Evolutionary conservation across 2,113 vertebrate species (phyloP).

Genomic region (Syngnathoides biaculeatus): DNA sequence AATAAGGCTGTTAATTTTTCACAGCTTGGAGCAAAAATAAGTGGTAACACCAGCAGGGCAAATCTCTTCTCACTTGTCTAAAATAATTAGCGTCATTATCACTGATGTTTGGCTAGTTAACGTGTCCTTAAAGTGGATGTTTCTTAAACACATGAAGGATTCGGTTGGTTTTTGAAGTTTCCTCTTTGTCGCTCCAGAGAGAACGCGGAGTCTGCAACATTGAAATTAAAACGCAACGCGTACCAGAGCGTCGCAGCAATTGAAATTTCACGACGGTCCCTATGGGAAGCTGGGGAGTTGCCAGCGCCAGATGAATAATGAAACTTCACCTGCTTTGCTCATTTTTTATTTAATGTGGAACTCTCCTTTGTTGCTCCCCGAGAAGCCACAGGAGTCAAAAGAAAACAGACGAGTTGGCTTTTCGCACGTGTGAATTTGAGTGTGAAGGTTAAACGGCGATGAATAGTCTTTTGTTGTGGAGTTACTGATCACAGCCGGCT

Average conservation of each 20-base stretch:
- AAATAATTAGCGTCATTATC: slow-evolving; percentile 66
- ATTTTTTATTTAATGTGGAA: slow-evolving; percentile 77
- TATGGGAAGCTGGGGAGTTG: slow-evolving; percentile 67
- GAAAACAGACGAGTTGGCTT: slow-evolving; percentile 38
- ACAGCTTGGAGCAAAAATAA: background rate
- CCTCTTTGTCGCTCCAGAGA: slow-evolving; percentile 72
- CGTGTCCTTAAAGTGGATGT: slow-evolving; percentile 77
- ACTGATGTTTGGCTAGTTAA: slow-evolving; percentile 58
- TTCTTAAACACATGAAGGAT: slow-evolving; percentile 77
- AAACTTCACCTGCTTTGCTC: slow-evolving; percentile 68
- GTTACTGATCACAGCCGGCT: slow-evolving; percentile 37
- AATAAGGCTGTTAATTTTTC: background rate
- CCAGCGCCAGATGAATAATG: slow-evolving; percentile 78
- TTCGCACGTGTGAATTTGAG: slow-evolving; percentile 42
- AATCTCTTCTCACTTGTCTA: slow-evolving; percentile 45
- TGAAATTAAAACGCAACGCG: slow-evolving; percentile 79
- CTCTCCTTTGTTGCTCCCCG: slow-evolving; percentile 69
- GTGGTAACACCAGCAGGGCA: slow-evolving; percentile 11
- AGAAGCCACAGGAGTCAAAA: slow-evolving; percentile 52
- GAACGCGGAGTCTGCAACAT: slow-evolving; percentile 73
- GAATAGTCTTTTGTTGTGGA: slow-evolving; percentile 45
- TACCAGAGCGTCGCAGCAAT: slow-evolving; percentile 78
- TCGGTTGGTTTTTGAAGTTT: slow-evolving; percentile 75
- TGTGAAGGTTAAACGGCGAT: slow-evolving; percentile 63
- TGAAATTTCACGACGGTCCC: slow-evolving; percentile 78